Evolutionary conservation across 1,140 invertebrate genomes (phyloP).

Genomic region (Agrilus planipennis): DNA sequence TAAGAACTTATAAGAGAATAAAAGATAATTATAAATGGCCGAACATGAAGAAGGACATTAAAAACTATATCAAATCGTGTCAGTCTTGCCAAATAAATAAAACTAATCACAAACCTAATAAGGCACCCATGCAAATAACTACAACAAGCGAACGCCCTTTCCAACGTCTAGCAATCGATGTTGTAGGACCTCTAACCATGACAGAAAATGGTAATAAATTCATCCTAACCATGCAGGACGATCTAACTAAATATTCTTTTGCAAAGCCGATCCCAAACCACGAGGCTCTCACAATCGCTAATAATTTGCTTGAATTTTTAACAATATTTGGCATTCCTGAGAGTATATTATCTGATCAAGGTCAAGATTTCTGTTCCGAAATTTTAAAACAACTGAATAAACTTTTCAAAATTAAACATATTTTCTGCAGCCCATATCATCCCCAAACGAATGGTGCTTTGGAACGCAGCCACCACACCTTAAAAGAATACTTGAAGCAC

Average conservation of each 20-base stretch:
- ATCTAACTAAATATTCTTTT: constrained; percentile 22
- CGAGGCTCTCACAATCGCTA: constrained; percentile 17
- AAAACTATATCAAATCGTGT: too few relatives aligned
- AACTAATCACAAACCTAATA: constrained; percentile 21
- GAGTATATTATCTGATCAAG: constrained; percentile 26
- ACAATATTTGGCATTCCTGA: constrained; percentile 21
- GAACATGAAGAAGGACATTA: too few relatives aligned
- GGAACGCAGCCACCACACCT: not conserved
- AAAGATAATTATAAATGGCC: too few relatives aligned
- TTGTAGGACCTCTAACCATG: constrained; percentile 21
- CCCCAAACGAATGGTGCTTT: not conserved
- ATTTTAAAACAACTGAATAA: constrained; percentile 17
- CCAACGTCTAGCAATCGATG: constrained; percentile 21
- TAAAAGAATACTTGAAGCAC: constrained; percentile 9
- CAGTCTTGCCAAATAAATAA: constrained; percentile 33
- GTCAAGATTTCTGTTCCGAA: constrained; percentile 14
- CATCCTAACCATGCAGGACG: constrained; percentile 25
- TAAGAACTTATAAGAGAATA: too few relatives aligned
- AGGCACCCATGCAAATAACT: constrained; percentile 30
- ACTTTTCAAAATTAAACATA: constrained; percentile 18
- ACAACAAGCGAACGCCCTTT: constrained; percentile 26
- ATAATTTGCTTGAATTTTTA: constrained; percentile 20
- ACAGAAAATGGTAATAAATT: constrained; percentile 20
- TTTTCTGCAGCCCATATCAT: not conserved
- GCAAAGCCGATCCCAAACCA: constrained; percentile 17